Evolutionary conservation across 1,140 invertebrate species (phyloP), one percentile per base, ranked within the genome.

Genomic region (Procambarus clarkii): DNA sequence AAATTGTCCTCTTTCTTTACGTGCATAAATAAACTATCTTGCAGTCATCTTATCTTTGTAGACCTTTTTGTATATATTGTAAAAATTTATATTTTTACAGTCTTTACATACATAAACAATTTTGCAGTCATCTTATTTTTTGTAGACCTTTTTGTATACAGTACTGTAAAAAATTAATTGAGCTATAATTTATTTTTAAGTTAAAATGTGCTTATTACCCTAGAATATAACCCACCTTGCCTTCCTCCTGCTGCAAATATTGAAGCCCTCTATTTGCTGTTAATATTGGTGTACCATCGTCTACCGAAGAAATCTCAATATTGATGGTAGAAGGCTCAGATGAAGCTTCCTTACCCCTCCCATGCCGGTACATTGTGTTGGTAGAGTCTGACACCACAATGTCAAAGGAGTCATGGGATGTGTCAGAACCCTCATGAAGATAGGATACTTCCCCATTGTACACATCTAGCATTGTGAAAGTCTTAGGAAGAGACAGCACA

Each of bases 391-490:
- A 85, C 21, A 89, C 81, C 18, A 64, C 48, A n/a, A 92, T 79
- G 24, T 79, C 86, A 76, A 93, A 93, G 24, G 88, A 58, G 69
- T 90, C 92, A 34, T 58, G 58, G 2, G 82, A 54, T 34, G 82
- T 74, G 48, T 79, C 76, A 34, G 86, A 85, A 18, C 88, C 92
- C 60, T 93, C 90, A 78, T 93, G 92, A 21, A 92, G 85, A 71
- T 93, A 93, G n/a, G 90, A 89, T 15, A 93, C 71, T 77, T 69
- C 50, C n/a, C 91, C 92, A 48, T 87, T 79, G 58, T 86, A 86
- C 7, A 93, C 64, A 58, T 93, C 88, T 24, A 74, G 81, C 92
- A 93, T 93, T 46, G 87, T 82, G 71, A 93, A 93, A 15, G 58
- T 78, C 92, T 93, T 83, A 0, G 54, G n/a, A 81, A 60, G 54